Percentiles rank a stretch among this genome's conserved stretches.
Conservation (phyloP, 2,888 invertebrate species). For the Serripes groenlandicus region DNA sequence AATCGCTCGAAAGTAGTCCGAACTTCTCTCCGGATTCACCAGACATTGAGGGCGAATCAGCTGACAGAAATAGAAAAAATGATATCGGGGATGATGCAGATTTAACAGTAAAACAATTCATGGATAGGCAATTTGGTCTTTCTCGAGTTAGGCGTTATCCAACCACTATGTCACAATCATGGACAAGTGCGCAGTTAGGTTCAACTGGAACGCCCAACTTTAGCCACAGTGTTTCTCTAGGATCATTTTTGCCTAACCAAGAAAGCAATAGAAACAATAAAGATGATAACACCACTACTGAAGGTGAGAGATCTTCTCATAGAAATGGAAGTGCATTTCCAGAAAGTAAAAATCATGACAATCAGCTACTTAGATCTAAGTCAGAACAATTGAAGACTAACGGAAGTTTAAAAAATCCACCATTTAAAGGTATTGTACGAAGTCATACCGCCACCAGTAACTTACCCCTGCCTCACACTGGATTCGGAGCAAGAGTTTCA, state of each 20-base stretch:
- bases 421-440: constrained; percentile 47
- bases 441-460: constrained; percentile 26
- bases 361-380: constrained; percentile 46
- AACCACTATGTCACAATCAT: constrained; percentile 64
- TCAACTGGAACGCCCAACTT: constrained; percentile 39
- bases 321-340: not conserved
- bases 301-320: not conserved
- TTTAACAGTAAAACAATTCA: constrained; percentile 56
- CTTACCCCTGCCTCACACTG: constrained; percentile 23
- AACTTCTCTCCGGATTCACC: constrained; percentile 55
- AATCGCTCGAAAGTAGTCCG: constrained; percentile 57
- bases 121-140: constrained; percentile 63
- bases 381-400: constrained; percentile 64
- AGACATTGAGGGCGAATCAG: constrained; percentile 24
- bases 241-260: constrained; percentile 48
- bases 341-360: constrained; percentile 14
- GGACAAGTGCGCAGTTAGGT: constrained; percentile 56
- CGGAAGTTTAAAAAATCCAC: constrained; percentile 59
- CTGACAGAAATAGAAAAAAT: not conserved
- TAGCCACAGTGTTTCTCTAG: constrained; percentile 54
- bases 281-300: constrained; percentile 2
- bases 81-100: constrained; percentile 59
- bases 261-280: not conserved
- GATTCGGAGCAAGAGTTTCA: constrained; percentile 55
- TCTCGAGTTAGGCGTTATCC: constrained; percentile 53